Percentiles rank a stretch among this genome's conserved stretches.
phyloP scores from a whole-genome alignment of 2,888 invertebrate genomes.

The Lacanobia wlatinum region DNA sequence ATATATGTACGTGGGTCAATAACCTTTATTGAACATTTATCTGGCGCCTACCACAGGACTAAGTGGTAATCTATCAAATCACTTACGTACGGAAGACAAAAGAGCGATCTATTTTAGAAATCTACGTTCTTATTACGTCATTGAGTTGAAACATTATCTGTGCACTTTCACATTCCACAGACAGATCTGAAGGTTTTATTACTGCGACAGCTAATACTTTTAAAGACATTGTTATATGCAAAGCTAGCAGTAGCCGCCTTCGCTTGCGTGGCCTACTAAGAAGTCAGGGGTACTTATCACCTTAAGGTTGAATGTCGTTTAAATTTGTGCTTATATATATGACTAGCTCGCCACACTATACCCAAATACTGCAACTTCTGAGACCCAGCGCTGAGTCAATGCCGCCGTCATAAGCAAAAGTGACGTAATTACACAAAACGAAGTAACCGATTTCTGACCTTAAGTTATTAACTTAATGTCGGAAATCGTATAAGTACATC shows the following conservation, averaged over 20 bases:
- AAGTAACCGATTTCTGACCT: too few species aligned
- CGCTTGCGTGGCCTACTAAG: not conserved
- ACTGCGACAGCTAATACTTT: constrained; percentile 1
- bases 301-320: not conserved
- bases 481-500: too few species aligned
- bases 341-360: not conserved
- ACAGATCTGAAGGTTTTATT: constrained; percentile 46
- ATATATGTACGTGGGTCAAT: too few species aligned
- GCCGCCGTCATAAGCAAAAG: too few species aligned
- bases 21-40: too few species aligned
- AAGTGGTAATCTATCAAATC: not conserved
- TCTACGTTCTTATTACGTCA: constrained; percentile 10
- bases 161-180: constrained; percentile 60
- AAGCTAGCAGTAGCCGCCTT: not conserved
- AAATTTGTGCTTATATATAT: not conserved
- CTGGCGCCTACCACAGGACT: too few species aligned
- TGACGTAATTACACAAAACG: too few species aligned
- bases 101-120: not conserved
- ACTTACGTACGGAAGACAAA: not conserved
- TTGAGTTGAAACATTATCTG: constrained; percentile 17
- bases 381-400: too few species aligned
- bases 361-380: too few species aligned
- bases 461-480: too few species aligned
- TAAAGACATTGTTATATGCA: constrained; percentile 7
- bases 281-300: not conserved